Evolutionary conservation across 1,140 invertebrate species (phyloP).

Genomic region (Ptiloglossa arizonensis): DNA sequence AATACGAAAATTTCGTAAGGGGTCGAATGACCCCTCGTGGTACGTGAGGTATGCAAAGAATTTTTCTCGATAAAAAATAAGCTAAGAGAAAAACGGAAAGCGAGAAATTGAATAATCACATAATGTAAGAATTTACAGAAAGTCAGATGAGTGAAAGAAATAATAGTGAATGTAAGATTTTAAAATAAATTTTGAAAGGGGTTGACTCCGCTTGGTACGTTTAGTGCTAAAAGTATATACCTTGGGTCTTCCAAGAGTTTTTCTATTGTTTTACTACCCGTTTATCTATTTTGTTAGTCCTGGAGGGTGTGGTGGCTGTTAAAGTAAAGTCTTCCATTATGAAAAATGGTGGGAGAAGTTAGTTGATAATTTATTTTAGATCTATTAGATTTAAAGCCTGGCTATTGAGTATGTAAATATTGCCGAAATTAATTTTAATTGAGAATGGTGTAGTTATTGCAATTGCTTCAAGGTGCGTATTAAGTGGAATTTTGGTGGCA

Average conservation of each 20-base stretch:
- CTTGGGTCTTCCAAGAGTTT: background rate
- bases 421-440: background rate
- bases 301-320: background rate
- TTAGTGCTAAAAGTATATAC: background rate
- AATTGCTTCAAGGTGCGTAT: too few relatives aligned
- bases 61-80: conserved; percentile 21
- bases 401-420: background rate
- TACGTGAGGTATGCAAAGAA: conserved; percentile 10
- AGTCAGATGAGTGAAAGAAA: conserved; percentile 10
- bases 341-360: background rate
- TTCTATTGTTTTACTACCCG: background rate
- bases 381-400: background rate
- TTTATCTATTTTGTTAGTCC: background rate
- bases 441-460: too few relatives aligned
- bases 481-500: too few relatives aligned
- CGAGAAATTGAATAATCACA: conserved; percentile 22
- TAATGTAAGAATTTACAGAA: conserved; percentile 31
- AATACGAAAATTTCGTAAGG: conserved; percentile 23
- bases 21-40: too few relatives aligned
- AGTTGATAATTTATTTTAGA: background rate
- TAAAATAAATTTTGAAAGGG: conserved; percentile 24
- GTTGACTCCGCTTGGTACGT: conserved; percentile 18
- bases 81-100: conserved; percentile 20
- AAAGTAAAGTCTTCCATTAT: background rate
- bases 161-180: conserved; percentile 8